Base-by-base conservation (phyloP, 2,888 invertebrate species). In the Ophraella communa region DNA sequence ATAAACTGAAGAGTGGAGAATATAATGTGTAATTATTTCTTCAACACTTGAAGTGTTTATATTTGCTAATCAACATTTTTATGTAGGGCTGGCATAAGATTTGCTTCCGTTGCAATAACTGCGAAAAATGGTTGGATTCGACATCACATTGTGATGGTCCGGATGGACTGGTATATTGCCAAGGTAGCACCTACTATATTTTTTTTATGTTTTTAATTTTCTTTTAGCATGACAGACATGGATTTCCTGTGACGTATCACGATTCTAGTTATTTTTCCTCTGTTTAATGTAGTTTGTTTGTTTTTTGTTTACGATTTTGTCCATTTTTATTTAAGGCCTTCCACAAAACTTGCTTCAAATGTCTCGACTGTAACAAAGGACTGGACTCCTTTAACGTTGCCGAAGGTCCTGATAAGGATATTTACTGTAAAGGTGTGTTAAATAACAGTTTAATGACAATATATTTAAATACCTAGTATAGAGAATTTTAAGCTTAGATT, bases 331-430 rank as follows among this genome's bases (percentile, higher is more conserved):
- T 87, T 84, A 84, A 92, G 92, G 89, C 86, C 82, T 95, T 93
- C 93, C 95, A 95, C 88, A 94, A 86, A 87, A 92, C 93, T 87
- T 95, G 95, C 87, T 95, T 91, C 91, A 95, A 94, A 87, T 95
- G 95, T 87, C 93, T 88, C 82, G 88, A 89, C 77, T 95, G 95
- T 86, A 84, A 86, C 78, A 95, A 94, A 87, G 87, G 92, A 81
- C 88, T 95, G 87, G 94, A 95, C 86, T 95, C 95, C 74, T 89
- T 92, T 80, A 92, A 91, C 86, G 93, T 93, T 86, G 94, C 94
- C 84, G 95, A 95, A 84, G 96, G 94, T 79, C 92, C 96, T 78
- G 95, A 96, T 83, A 93, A 93, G 87, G 93, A 96, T 82, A 94
- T 96, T 86, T 97, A 95, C 87, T 97, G 97, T 87, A 96, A 93